phyloP scores from a whole-genome alignment of 2,888 invertebrate genomes.

The Agrotis clavis region DNA sequence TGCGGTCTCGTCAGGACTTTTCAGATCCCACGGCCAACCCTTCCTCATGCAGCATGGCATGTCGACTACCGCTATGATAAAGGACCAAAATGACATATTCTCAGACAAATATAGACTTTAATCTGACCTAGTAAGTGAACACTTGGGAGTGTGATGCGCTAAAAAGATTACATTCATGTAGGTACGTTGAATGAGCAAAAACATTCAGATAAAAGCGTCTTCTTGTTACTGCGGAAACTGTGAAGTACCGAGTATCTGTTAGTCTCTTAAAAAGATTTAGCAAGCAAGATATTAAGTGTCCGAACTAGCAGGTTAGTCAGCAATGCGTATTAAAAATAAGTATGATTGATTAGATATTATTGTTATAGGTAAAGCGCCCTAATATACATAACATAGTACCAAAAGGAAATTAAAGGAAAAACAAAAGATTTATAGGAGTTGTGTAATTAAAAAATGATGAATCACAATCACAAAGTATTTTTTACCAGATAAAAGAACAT shows the following conservation, averaged over 20 bases:
- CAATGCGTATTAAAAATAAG: background rate
- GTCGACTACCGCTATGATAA: background rate
- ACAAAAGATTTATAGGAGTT: background rate
- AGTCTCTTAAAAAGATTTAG: background rate
- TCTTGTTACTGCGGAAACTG: slow-evolving; percentile 15
- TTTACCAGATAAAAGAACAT: too few species aligned
- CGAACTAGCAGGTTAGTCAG: background rate
- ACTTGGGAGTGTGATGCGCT: background rate
- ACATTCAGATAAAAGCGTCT: slow-evolving; percentile 9
- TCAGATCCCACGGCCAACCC: background rate
- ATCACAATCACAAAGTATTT: too few species aligned
- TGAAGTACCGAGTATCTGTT: too few species aligned
- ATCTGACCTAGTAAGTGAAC: background rate
- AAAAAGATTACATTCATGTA: background rate
- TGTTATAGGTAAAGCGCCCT: background rate
- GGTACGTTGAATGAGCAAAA: background rate
- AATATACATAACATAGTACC: background rate
- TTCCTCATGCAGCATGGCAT: background rate
- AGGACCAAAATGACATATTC: too few species aligned
- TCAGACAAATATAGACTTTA: background rate
- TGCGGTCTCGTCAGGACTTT: background rate
- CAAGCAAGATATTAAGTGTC: too few species aligned
- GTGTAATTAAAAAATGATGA: too few species aligned
- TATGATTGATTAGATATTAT: background rate
- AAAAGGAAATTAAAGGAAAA: background rate